Conservation (phyloP, 2,113 vertebrate genomes). For the Trichomycterus rosablanca region DNA sequence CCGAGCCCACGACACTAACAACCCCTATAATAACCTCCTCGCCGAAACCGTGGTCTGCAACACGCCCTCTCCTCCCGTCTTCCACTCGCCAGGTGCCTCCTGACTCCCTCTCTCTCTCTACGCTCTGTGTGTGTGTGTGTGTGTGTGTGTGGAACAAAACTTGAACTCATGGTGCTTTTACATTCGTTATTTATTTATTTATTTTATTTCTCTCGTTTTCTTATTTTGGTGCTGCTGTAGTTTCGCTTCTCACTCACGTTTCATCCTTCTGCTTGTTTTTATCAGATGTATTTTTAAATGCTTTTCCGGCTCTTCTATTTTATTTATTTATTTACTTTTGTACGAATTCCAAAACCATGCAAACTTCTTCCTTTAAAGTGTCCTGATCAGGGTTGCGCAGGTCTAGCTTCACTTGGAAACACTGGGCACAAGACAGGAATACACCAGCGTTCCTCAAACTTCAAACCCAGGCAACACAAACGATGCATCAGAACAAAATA, state of each 20-base stretch:
- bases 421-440: too few species aligned
- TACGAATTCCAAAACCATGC: not conserved
- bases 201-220: not conserved
- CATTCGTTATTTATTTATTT: too few species aligned
- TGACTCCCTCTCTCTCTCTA: constrained; percentile 57
- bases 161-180: too few species aligned
- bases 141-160: constrained; percentile 7
- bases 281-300: too few species aligned
- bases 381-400: too few species aligned
- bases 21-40: constrained; percentile 99
- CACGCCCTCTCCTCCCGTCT: constrained; percentile 94
- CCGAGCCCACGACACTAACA: constrained; percentile 98
- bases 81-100: constrained; percentile 98
- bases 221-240: not conserved
- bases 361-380: too few species aligned
- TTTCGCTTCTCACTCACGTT: not conserved
- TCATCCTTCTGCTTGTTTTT: constrained; percentile 11
- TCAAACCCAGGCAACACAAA: too few species aligned
- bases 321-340: not conserved
- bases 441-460: too few species aligned
- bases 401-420: too few species aligned
- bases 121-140: constrained; percentile 17
- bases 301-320: not conserved
- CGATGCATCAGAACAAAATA: too few species aligned
- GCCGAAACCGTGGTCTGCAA: constrained; percentile 99